phyloP scores from a whole-genome alignment of 2,113 vertebrate genomes.

The Galemys pyrenaicus region DNA sequence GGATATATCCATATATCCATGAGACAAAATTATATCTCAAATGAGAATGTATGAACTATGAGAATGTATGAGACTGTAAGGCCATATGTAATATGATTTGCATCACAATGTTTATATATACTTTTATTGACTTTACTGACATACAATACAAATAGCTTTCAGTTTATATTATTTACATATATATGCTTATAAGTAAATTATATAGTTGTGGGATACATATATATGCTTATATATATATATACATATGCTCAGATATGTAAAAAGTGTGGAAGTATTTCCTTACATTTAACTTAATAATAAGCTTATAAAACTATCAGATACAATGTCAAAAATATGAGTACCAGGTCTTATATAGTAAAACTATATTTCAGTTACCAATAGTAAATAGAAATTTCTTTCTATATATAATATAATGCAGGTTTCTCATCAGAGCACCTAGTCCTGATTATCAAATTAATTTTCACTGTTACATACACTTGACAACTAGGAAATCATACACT shows the following conservation, averaged over 20 bases:
- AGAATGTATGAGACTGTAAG: no score
- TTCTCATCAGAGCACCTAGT: no score
- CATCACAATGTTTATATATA: background rate
- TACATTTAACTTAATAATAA: background rate
- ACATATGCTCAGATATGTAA: background rate
- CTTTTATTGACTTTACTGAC: background rate
- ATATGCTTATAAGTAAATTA: no score
- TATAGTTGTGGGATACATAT: background rate
- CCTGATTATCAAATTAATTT: background rate
- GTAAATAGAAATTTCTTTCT: background rate
- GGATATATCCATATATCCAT: background rate
- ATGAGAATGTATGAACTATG: background rate
- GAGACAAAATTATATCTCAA: no score
- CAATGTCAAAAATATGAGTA: background rate
- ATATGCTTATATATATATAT: background rate
- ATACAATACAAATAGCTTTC: background rate
- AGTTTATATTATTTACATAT: no score
- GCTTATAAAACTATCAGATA: background rate
- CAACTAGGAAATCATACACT: background rate
- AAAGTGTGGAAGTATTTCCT: background rate
- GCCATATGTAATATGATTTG: background rate
- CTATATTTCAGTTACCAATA: background rate
- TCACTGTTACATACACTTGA: background rate
- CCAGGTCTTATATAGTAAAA: background rate
- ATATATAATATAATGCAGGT: background rate